phyloP scores from a whole-genome alignment of 2,797 vertebrate species.

The Australoheros facetus region DNA sequence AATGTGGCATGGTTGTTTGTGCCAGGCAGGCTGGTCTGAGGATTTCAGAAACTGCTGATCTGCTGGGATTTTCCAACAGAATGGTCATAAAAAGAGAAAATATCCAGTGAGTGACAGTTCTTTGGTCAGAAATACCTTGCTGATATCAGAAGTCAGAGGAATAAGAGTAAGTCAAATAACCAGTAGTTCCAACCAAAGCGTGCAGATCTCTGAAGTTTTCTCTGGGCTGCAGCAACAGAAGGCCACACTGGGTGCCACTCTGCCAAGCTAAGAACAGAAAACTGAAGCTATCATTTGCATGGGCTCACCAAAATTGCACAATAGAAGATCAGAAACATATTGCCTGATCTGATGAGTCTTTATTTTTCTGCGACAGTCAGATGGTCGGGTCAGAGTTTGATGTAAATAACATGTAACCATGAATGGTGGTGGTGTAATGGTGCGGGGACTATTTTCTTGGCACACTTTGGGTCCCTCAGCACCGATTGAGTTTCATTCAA shows the following conservation, averaged over 20 bases:
- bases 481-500: not conserved
- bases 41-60: no score
- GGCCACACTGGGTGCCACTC: no score
- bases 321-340: not conserved
- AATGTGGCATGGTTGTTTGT: no score
- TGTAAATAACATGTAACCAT: no score
- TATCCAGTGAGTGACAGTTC: no score
- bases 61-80: no score
- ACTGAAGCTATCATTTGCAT: not conserved
- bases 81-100: no score
- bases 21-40: no score
- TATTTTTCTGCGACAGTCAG: fast-evolving
- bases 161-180: not conserved
- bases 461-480: fast-evolving
- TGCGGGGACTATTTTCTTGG: not conserved
- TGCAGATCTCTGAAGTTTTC: not conserved
- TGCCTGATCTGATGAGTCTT: not conserved
- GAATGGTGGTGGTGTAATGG: not conserved
- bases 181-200: not conserved
- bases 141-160: not conserved
- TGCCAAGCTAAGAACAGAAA: not conserved
- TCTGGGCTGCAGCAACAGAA: no score
- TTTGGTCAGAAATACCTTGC: no score
- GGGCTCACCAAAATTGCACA: not conserved
- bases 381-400: not conserved